Base-by-base conservation (phyloP, 1,140 invertebrate species). In the Drosophila littoralis region DNA sequence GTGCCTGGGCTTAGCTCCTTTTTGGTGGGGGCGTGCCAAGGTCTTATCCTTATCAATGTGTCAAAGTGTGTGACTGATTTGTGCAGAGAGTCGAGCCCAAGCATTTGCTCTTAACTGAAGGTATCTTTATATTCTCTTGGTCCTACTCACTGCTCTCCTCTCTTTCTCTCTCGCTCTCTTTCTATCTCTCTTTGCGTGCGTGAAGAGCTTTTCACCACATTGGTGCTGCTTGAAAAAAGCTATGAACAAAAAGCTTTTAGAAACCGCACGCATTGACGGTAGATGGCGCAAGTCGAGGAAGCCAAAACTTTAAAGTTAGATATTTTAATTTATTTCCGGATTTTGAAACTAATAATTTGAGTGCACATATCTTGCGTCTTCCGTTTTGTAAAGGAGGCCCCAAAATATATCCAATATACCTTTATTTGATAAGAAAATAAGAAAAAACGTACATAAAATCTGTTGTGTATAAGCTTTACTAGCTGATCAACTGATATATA, bases 31-130 rank as follows among this genome's bases (percentile, higher is more conserved):
- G 15, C 9, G 6, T 48, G 10, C n/a, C 63, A 72, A 72, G 69
- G 28, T 13, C 54, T 82, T 88, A 82, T 86, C 83, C 48, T 88
- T 86, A 88, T 86, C 82, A 86, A 74, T 74, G 57, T 57, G 65
- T 60, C 64, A 68, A 67, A 57, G 40, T 22, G 66, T 45, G 32
- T 58, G n/a, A 7, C 13, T n/a, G 22, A 17, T 51, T 42, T 50
- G 63, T 22, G 50, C 66, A 65, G 17, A 48, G 7, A 60, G 38
- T 52, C 43, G 40, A 75, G 71, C 22, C 22, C 15, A 33, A 57
- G 32, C 36, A 43, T 35, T 38, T 54, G 6, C 70, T 73, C 55
- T 67, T 73, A 59, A 40, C 10, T 33, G 8, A 0, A 48, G 9
- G 15, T 13, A 9, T 33, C 0, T 3, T 36, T 22, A 8, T 8